phyloP scores from a whole-genome alignment of 2,113 vertebrate genomes.

The Callaeas wilsoni region DNA sequence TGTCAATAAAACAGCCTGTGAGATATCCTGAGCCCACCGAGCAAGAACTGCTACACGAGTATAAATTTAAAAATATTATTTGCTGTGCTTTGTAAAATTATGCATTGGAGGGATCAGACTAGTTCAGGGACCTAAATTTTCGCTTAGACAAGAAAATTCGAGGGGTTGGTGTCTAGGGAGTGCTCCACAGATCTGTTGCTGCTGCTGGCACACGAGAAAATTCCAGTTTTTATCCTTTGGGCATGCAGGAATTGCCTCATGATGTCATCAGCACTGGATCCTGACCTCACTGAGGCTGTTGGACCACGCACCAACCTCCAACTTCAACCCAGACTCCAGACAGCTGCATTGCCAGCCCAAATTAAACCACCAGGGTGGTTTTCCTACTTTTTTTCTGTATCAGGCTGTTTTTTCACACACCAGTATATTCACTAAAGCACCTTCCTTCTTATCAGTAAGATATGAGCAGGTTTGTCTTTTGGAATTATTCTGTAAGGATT shows the following conservation, averaged over 20 bases:
- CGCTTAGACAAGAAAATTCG: not conserved
- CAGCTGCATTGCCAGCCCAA: not conserved
- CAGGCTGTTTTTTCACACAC: not conserved
- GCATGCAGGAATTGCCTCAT: not conserved
- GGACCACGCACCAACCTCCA: not conserved
- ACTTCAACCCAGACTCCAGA: not conserved
- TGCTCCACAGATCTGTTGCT: not conserved
- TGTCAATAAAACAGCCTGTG: not conserved
- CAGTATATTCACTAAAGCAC: not conserved
- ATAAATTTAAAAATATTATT: not conserved
- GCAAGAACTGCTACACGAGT: not conserved
- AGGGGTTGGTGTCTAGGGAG: not conserved
- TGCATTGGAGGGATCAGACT: not conserved
- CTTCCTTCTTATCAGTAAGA: not conserved
- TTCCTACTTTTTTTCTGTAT: not conserved
- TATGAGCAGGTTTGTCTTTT: conserved; percentile 31
- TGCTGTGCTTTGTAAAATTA: not conserved
- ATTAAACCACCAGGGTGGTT: not conserved
- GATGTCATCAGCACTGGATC: not conserved
- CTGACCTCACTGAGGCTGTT: not conserved
- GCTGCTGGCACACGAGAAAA: not conserved
- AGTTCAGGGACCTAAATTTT: not conserved
- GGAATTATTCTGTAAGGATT: conserved; percentile 12
- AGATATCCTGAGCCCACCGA: not conserved
- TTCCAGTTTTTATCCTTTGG: not conserved